Base-by-base conservation (phyloP, 1,140 invertebrate species). In the Magallana gigas region DNA sequence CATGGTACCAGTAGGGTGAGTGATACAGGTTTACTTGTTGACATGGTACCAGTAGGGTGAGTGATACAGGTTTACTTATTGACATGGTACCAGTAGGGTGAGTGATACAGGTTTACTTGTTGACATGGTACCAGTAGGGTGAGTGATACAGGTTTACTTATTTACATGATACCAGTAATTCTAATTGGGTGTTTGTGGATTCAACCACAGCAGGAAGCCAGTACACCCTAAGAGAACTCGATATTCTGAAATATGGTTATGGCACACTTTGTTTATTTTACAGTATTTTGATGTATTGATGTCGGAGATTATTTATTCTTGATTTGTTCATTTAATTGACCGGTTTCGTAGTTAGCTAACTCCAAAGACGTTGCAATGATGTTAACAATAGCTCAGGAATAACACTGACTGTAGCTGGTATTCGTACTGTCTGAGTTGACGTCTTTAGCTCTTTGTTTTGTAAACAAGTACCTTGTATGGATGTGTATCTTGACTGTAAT, bases 1-100 rank as follows among this genome's bases (percentile, higher is more conserved):
- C 36, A 36, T 36, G 36, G 23, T 23, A 23, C 23, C 23, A 23
- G 23, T 23, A 23, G 95, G 98, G 98, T 98, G 96, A 96, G 95
- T 94, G n/a, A n/a, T 48, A 29, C 36, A 36, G 36, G 36, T 36
- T 36, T 36, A 36, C 36, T 36, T 36, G 1, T 36, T 36, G 0
- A 36, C 36, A 36, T 36, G 36, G 23, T 23, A 23, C 23, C 23
- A 23, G 23, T 23, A 23, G 95, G 98, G 98, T 98, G 96, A 96
- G 95, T 94, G n/a, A n/a, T 23, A 29, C 36, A 36, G 36, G 36
- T 36, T 36, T 36, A 36, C 36, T 36, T 36, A 36, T 36, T 36
- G 1, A 36, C 36, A 36, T 36, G 36, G 0, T 23, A 23, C 23
- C 23, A 23, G 23, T 23, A 23, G 95, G 98, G 98, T 98, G 96